Conservation (phyloP, 2,888 invertebrate genomes). For the Punctoribates punctum region DNA sequence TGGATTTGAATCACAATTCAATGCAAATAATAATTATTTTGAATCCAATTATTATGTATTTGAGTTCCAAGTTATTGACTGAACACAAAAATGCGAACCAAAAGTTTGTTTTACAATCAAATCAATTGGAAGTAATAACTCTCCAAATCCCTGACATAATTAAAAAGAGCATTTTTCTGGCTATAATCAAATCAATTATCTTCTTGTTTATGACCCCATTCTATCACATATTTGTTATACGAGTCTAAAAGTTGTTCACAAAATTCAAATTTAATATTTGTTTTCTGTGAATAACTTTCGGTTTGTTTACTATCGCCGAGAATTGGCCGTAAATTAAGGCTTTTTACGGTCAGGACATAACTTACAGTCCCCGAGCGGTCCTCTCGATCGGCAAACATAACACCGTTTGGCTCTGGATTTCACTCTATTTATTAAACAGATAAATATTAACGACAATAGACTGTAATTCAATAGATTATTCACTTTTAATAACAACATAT, state of each 20-base stretch:
- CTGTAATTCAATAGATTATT: neutral
- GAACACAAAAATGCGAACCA: neutral
- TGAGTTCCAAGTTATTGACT: neutral
- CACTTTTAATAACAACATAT: conserved; percentile 1
- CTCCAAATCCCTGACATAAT: neutral
- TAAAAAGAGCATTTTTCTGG: neutral
- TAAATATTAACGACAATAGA: neutral
- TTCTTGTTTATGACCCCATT: neutral
- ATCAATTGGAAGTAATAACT: too few relatives aligned
- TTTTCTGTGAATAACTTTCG: too few relatives aligned
- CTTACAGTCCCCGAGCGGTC: conserved; percentile 80
- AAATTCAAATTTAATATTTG: too few relatives aligned
- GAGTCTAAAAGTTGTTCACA: too few relatives aligned
- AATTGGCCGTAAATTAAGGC: too few relatives aligned
- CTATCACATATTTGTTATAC: neutral
- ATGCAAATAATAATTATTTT: neutral
- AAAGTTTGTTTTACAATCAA: too few relatives aligned
- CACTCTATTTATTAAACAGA: neutral
- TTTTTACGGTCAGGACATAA: too few relatives aligned
- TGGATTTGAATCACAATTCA: too few relatives aligned
- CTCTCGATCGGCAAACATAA: conserved; percentile 77
- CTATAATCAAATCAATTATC: neutral
- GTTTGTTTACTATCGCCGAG: too few relatives aligned
- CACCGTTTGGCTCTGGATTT: conserved; percentile 57
- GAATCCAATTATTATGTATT: neutral